Conservation (phyloP, 1,140 invertebrate genomes). For the Hyles vespertilio region DNA sequence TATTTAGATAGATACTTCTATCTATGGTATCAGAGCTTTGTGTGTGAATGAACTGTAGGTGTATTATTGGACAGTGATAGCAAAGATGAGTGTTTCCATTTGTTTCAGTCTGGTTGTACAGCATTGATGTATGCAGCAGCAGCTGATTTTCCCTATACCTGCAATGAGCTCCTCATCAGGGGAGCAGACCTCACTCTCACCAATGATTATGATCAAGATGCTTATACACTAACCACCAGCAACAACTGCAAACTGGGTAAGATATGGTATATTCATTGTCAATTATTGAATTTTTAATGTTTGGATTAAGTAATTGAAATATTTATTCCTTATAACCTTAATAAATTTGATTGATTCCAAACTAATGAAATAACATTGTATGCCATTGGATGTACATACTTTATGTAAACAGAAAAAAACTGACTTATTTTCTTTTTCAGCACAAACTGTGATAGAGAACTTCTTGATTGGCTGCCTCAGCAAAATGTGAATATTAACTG, state of each 20-base stretch:
- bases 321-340: not conserved
- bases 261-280: constrained; percentile 5
- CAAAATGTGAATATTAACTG: constrained; percentile 60
- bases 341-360: not conserved
- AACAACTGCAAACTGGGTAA: constrained; percentile 80
- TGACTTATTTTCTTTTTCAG: constrained; percentile 57
- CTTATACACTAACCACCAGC: constrained; percentile 86
- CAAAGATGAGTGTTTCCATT: not conserved
- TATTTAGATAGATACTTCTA: no score
- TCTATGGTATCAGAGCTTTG: no score
- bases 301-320: no score
- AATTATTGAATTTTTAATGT: not conserved
- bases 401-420: not conserved
- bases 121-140: constrained; percentile 92
- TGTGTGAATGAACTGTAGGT: no score
- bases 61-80: no score
- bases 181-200: constrained; percentile 86
- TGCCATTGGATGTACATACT: not conserved
- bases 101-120: constrained; percentile 86
- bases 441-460: constrained; percentile 78
- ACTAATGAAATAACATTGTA: not conserved
- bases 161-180: constrained; percentile 86
- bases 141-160: constrained; percentile 90
- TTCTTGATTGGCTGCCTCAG: constrained; percentile 73
- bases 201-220: constrained; percentile 88